These are phyloP conservation scores for Fulica atra DNA, from an alignment of 2,113 vertebrate genomes.

Conservation along the genomic window DNA sequence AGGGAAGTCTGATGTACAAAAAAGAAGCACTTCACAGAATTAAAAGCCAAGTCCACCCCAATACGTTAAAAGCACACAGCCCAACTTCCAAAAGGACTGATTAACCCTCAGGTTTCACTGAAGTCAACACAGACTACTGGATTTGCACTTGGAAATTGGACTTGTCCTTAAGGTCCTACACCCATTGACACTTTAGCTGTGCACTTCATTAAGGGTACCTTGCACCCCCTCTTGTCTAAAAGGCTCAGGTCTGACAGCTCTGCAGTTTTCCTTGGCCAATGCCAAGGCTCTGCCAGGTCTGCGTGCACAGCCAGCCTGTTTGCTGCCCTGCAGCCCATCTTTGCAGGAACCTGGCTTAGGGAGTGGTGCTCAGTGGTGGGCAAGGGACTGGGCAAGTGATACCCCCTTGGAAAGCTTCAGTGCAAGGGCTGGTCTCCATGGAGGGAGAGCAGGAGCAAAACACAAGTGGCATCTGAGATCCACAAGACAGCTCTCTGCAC, in stretches of 20 bases:
- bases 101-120: background rate
- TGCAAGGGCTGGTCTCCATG: background rate
- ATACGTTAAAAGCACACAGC: background rate
- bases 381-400: background rate
- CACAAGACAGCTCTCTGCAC: background rate
- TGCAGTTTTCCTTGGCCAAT: background rate
- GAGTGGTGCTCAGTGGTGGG: background rate
- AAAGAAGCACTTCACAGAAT: background rate
- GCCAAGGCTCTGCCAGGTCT: fast-evolving
- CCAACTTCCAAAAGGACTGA: background rate
- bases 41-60: background rate
- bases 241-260: background rate
- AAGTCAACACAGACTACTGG: background rate
- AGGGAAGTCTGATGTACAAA: background rate
- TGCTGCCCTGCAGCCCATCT: background rate
- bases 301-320: background rate
- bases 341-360: background rate
- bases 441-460: background rate
- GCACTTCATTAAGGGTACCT: background rate
- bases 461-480: background rate
- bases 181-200: background rate
- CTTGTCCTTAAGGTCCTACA: background rate
- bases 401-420: background rate
- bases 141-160: background rate
- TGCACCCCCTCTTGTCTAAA: background rate